Percentiles rank a stretch among this genome's conserved stretches.
Conservation (phyloP, 2,888 invertebrate species). For the Teleogryllus oceanicus region DNA sequence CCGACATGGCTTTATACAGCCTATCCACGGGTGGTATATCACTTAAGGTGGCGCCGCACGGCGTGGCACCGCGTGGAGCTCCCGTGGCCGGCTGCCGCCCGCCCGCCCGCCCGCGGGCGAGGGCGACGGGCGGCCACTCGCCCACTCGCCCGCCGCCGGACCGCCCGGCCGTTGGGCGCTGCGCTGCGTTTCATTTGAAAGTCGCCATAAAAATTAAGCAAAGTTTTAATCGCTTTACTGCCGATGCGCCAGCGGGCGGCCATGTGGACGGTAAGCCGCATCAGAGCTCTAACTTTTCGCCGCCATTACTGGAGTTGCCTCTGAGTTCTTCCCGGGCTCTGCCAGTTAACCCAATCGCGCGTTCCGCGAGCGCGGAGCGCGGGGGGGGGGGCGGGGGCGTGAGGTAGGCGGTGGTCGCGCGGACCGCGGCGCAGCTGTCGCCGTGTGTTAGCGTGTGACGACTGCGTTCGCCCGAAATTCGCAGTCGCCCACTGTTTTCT, state of each 20-base stretch:
- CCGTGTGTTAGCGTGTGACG: not conserved
- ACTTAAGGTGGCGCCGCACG: too few relatives aligned
- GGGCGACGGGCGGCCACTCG: not conserved
- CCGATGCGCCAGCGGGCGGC: too few relatives aligned
- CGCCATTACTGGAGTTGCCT: not conserved
- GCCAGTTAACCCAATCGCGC: conserved; percentile 1
- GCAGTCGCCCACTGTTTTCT: not conserved
- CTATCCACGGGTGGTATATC: too few relatives aligned
- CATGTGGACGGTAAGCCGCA: too few relatives aligned
- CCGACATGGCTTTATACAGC: too few relatives aligned
- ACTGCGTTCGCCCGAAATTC: too few relatives aligned
- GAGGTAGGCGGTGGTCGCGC: not conserved
- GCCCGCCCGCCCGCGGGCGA: not conserved
- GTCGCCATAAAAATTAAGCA: too few relatives aligned
- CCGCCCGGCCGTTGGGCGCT: too few relatives aligned
- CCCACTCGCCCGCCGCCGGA: not conserved
- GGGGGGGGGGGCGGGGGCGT: not conserved
- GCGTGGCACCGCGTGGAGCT: not conserved
- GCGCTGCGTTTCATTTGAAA: too few relatives aligned
- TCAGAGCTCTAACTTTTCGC: not conserved
- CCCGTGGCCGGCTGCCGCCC: not conserved
- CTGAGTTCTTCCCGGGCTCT: not conserved
- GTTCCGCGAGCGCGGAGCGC: not conserved
- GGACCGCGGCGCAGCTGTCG: not conserved
- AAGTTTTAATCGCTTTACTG: too few relatives aligned